Percentiles rank a stretch among this genome's conserved stretches.
Conservation (phyloP, 2,113 vertebrate genomes). For the Odontophorus gujanensis region DNA sequence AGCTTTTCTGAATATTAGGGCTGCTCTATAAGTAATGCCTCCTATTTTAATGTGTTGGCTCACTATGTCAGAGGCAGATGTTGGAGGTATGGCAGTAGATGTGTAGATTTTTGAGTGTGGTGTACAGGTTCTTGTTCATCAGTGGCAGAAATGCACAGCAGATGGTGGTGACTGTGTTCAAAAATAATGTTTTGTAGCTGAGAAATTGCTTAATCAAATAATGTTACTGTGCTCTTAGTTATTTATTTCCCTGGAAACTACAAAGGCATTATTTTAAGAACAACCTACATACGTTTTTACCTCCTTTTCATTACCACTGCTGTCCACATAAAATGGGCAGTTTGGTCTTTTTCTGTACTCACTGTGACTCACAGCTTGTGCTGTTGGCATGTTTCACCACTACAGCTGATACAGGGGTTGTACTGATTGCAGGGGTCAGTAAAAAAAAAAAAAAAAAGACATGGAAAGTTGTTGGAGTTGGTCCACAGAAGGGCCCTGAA, state of each 20-base stretch:
- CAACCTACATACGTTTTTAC: background rate
- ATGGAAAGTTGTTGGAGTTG: background rate
- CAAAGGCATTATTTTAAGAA: too few species aligned
- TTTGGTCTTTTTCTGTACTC: accelerated
- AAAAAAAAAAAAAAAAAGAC: background rate
- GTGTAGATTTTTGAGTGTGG: too few species aligned
- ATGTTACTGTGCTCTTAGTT: too few species aligned
- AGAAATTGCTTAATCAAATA: too few species aligned
- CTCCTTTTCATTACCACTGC: background rate
- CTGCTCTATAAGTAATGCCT: background rate
- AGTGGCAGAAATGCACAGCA: too few species aligned
- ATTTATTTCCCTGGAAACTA: too few species aligned
- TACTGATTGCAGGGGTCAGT: background rate
- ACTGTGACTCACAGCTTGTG: background rate
- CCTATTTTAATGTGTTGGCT: background rate
- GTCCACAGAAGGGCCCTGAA: too few species aligned
- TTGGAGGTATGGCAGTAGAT: too few species aligned
- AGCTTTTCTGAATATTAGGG: background rate
- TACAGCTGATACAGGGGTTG: background rate
- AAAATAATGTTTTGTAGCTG: too few species aligned
- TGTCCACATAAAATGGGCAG: background rate
- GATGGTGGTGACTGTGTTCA: too few species aligned
- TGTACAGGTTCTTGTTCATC: too few species aligned
- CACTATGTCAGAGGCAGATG: background rate
- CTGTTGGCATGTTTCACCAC: background rate